These are phyloP conservation scores for Callocephalon fimbriatum DNA, from an alignment of 2,113 vertebrate genomes.

Conservation along the genomic window DNA sequence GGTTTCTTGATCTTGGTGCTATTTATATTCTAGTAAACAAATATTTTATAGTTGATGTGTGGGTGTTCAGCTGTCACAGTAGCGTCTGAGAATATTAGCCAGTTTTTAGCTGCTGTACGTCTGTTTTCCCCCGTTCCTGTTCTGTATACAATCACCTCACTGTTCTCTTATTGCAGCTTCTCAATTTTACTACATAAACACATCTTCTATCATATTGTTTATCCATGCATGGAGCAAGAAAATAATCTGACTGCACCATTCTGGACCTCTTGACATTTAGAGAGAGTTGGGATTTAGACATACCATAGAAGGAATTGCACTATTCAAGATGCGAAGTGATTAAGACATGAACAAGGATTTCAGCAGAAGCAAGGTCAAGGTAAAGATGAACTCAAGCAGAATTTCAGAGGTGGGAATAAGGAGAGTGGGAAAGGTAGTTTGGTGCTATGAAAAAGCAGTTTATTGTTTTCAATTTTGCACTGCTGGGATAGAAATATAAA, in stretches of 20 bases:
- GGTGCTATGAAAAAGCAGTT: neutral
- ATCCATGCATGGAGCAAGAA: constrained; percentile 57
- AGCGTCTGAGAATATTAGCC: neutral
- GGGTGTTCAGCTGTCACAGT: neutral
- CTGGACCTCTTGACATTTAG: constrained; percentile 55
- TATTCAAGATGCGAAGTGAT: constrained; percentile 43
- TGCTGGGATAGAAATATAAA: neutral
- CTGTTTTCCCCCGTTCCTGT: neutral
- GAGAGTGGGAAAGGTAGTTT: neutral
- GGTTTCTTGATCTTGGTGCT: neutral
- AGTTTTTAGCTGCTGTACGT: neutral
- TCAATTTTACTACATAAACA: constrained; percentile 41
- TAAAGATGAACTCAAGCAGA: constrained; percentile 44
- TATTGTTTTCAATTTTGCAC: neutral
- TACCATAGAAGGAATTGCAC: neutral
- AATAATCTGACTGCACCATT: constrained; percentile 60
- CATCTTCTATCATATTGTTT: constrained; percentile 57
- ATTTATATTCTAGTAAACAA: neutral
- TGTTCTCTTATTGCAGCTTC: neutral
- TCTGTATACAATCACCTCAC: neutral
- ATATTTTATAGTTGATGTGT: neutral
- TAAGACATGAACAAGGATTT: constrained; percentile 55
- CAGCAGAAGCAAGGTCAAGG: constrained; percentile 57
- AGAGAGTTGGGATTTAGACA: constrained; percentile 41
- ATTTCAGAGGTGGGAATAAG: constrained; percentile 9